Percentiles rank a stretch among this genome's conserved stretches.
These are phyloP conservation scores for Pantherophis alleghaniensis DNA, from an alignment of 2,797 vertebrate genomes.

Conservation along the genomic window DNA sequence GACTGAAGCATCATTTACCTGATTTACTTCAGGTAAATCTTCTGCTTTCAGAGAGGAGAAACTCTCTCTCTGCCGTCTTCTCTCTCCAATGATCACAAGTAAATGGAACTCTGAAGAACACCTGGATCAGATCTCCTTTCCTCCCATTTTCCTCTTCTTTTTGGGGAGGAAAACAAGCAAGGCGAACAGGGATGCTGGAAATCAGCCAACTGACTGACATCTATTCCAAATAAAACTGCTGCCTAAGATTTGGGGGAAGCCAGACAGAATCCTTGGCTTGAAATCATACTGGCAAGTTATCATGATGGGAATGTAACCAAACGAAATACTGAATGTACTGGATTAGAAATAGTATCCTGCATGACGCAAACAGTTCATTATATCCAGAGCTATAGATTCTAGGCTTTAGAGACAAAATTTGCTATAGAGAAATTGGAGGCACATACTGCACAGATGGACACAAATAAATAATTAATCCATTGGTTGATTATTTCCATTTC, in stretches of 20 bases:
- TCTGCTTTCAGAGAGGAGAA: background rate
- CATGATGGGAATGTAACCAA: slow-evolving; percentile 27
- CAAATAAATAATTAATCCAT: background rate
- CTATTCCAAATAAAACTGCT: background rate
- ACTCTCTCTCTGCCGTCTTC: background rate
- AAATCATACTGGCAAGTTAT: slow-evolving; percentile 12
- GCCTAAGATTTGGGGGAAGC: slow-evolving; percentile 8
- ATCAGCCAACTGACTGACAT: background rate
- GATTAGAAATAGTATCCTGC: slow-evolving; percentile 26
- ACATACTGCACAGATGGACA: background rate
- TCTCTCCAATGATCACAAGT: no score
- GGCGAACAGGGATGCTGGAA: slow-evolving; percentile 7
- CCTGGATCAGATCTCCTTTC: background rate
- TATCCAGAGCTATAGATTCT: background rate
- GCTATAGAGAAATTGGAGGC: background rate
- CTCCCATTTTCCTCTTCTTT: background rate
- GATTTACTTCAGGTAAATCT: background rate
- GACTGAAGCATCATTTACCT: background rate
- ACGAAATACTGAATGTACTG: slow-evolving; percentile 10
- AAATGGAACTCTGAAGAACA: background rate
- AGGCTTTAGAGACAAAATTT: background rate
- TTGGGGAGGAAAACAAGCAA: background rate
- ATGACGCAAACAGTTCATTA: slow-evolving; percentile 1
- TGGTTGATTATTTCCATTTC: background rate
- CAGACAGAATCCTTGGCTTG: background rate